Conservation (phyloP, 2,797 vertebrate species). For the Aeoliscus strigatus region DNA sequence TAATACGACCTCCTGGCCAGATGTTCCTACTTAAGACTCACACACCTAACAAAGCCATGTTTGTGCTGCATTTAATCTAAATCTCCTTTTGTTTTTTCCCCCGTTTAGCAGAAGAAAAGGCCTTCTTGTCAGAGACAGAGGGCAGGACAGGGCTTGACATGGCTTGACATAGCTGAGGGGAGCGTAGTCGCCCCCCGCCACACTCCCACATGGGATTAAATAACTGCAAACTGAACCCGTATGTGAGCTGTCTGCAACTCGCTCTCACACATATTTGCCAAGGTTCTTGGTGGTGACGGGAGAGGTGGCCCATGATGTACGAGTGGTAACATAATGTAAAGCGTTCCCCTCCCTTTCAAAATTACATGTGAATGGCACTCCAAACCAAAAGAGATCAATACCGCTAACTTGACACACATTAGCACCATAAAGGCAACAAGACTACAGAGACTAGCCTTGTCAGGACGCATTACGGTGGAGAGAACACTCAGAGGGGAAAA, state of each 20-base stretch:
- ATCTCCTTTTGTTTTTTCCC: conserved; percentile 11
- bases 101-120: conserved; percentile 52
- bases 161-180: conserved; percentile 47
- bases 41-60: conserved; percentile 45
- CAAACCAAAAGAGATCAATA: conserved; percentile 75
- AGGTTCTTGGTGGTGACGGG: conserved; percentile 47
- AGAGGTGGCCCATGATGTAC: no score
- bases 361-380: conserved; percentile 72
- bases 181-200: conserved; percentile 26
- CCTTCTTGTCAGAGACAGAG: conserved; percentile 48
- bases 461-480: conserved; percentile 67
- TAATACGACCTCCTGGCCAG: conserved; percentile 59
- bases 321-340: conserved; percentile 49
- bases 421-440: conserved; percentile 71
- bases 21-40: conserved; percentile 63
- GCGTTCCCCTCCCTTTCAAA: conserved; percentile 47
- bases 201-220: conserved; percentile 58
- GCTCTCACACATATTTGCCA: conserved; percentile 38
- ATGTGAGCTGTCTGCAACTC: conserved; percentile 64
- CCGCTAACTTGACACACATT: conserved; percentile 71
- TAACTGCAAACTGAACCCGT: conserved; percentile 72
- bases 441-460: conserved; percentile 72
- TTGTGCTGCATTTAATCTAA: conserved; percentile 42
- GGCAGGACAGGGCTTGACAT: conserved; percentile 42
- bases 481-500: conserved; percentile 61